Percentiles rank a stretch among this genome's conserved stretches.
These are phyloP conservation scores for Acleris laterana DNA, from an alignment of 2,888 invertebrate species.

Conservation along the genomic window DNA sequence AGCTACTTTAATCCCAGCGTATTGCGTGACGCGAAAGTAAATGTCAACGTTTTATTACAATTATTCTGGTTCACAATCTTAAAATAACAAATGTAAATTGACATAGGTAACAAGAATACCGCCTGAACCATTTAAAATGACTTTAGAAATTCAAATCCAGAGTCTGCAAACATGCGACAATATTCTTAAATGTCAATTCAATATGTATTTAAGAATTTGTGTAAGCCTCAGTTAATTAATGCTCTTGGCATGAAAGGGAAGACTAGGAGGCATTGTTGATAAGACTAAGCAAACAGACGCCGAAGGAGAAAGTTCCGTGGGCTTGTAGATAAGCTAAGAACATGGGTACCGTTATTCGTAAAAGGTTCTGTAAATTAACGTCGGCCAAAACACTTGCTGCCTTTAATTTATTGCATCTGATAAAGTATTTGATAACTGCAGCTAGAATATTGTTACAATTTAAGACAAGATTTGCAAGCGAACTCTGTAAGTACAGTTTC, in stretches of 20 bases:
- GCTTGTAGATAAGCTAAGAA: conserved; percentile 6
- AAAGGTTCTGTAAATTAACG: conserved; percentile 1
- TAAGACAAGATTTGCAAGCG: too few species aligned
- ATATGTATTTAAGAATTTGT: neutral
- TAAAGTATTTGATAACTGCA: neutral
- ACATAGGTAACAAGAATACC: conserved; percentile 20
- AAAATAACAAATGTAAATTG: conserved; percentile 52
- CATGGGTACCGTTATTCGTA: conserved; percentile 1
- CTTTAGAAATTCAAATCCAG: neutral
- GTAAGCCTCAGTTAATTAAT: neutral
- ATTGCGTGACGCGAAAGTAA: conserved; percentile 67
- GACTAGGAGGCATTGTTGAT: neutral
- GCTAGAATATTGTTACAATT: neutral
- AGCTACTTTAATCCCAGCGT: conserved; percentile 54
- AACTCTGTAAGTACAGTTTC: neutral
- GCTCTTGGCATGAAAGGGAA: neutral
- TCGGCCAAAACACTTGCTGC: neutral
- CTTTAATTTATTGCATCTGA: neutral
- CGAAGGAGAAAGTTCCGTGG: conserved; percentile 2
- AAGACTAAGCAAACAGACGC: neutral
- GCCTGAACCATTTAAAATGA: neutral
- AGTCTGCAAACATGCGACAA: neutral
- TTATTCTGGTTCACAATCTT: conserved; percentile 54
- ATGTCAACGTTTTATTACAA: conserved; percentile 66
- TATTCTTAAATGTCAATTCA: neutral